Evolutionary conservation across 2,888 invertebrate species (phyloP).

Genomic region (Cheilosia pagana): DNA sequence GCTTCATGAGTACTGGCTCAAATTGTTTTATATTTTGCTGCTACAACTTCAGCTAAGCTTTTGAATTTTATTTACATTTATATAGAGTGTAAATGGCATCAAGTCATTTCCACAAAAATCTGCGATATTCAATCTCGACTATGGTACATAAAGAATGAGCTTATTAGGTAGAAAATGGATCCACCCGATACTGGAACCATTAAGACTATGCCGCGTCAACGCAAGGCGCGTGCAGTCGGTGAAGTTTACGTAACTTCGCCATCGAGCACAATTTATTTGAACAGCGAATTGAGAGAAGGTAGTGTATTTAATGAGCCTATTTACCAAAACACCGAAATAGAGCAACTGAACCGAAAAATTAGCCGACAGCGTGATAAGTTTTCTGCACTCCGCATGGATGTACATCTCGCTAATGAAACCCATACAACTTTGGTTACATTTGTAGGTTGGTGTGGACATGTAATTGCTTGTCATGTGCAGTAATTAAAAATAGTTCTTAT

Average conservation of each 20-base stretch:
- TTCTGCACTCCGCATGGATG: conserved; percentile 78
- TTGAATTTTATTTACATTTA: conserved; percentile 4
- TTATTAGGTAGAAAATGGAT: conserved; percentile 58
- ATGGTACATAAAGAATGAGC: conserved; percentile 52
- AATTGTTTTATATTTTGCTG: not conserved
- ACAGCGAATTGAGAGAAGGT: conserved; percentile 76
- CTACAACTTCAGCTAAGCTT: conserved; percentile 2
- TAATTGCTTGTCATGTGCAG: conserved; percentile 15
- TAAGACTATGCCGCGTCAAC: conserved; percentile 81
- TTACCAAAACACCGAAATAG: conserved; percentile 79
- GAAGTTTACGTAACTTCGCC: conserved; percentile 82
- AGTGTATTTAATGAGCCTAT: conserved; percentile 79
- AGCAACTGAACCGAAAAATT: conserved; percentile 70
- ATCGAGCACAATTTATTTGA: conserved; percentile 81
- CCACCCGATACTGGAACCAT: conserved; percentile 52
- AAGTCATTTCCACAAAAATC: not conserved
- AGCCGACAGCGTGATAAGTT: conserved; percentile 76
- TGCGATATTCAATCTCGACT: conserved; percentile 21
- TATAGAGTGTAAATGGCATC: conserved; percentile 13
- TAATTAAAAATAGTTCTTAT: conserved; percentile 37
- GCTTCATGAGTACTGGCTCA: not conserved
- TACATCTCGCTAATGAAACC: conserved; percentile 76
- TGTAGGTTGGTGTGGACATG: conserved; percentile 80
- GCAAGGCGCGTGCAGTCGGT: conserved; percentile 82
- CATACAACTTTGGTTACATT: conserved; percentile 80